A percentile compares a stretch with the other conserved stretches of the same genome.
Evolutionary conservation across 2,797 vertebrate genomes (phyloP).

Genomic region (Sebastes alutus): DNA sequence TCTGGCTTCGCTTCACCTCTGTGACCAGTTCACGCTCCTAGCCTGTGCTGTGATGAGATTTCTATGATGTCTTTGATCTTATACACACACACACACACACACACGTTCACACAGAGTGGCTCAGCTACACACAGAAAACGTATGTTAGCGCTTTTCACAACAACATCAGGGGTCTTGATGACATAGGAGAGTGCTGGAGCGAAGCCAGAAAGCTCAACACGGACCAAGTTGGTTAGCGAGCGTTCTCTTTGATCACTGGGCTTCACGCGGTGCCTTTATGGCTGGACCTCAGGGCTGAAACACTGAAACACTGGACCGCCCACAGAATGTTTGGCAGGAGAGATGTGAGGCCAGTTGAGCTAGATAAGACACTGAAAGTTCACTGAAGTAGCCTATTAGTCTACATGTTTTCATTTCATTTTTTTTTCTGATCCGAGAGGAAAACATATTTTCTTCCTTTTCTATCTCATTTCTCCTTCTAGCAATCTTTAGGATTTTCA

Average conservation of each 20-base stretch:
- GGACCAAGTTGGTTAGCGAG: conserved; percentile 29
- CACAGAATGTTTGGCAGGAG: conserved; percentile 53
- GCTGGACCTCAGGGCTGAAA: conserved; percentile 39
- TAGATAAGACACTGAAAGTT: conserved; percentile 44
- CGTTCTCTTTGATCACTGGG: conserved; percentile 68
- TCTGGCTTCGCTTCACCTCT: not conserved
- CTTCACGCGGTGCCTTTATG: conserved; percentile 45
- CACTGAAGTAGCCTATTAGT: conserved; percentile 26
- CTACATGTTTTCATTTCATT: not conserved
- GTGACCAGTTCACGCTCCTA: not conserved
- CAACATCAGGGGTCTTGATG: conserved; percentile 48
- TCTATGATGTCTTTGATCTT: conserved; percentile 42
- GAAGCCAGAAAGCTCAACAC: conserved; percentile 53
- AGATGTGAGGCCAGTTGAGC: conserved; percentile 41
- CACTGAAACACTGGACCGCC: conserved; percentile 19
- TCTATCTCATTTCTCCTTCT: not conserved
- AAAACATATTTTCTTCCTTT: conserved; percentile 14
- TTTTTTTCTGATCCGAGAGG: not conserved
- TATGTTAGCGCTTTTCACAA: conserved; percentile 42
- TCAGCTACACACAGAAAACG: conserved; percentile 11
- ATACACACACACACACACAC: conserved; percentile 5
- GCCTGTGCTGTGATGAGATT: conserved; percentile 3
- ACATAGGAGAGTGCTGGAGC: conserved; percentile 52
- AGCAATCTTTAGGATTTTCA: not conserved
- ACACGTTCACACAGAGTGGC: not conserved